These are phyloP conservation scores for Pangasius krempfi DNA, from an alignment of 2,797 vertebrate genomes.

Conservation along the genomic window DNA sequence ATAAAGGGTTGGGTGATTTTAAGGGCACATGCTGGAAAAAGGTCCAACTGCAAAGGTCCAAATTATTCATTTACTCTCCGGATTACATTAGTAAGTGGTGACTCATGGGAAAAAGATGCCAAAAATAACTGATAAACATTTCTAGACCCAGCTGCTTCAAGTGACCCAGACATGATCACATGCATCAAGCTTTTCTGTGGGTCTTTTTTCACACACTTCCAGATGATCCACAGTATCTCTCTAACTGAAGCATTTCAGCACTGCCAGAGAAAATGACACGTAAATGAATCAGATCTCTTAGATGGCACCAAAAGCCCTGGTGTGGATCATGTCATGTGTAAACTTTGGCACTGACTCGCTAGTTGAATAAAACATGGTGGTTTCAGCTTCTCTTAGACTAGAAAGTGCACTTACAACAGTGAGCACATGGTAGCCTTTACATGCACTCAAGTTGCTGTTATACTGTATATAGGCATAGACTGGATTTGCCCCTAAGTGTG, in stretches of 20 bases:
- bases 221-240: background rate
- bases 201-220: too few species aligned
- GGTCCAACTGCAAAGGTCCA: constrained; percentile 15
- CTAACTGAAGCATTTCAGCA: background rate
- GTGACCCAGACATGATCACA: background rate
- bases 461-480: background rate
- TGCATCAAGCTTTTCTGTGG: background rate
- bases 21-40: background rate
- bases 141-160: background rate
- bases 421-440: background rate
- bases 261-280: background rate
- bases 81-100: background rate
- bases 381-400: background rate
- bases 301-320: background rate
- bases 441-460: background rate
- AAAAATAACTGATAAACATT: background rate
- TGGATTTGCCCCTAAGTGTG: background rate
- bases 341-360: background rate
- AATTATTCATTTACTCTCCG: constrained; percentile 2
- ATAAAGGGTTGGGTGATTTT: background rate
- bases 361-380: background rate
- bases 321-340: background rate
- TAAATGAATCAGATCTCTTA: background rate
- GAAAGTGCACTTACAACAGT: background rate
- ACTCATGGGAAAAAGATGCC: background rate